Base-by-base conservation (phyloP, 35 echinoderm and acorn worm species). In the Stichopus chloronotus region DNA sequence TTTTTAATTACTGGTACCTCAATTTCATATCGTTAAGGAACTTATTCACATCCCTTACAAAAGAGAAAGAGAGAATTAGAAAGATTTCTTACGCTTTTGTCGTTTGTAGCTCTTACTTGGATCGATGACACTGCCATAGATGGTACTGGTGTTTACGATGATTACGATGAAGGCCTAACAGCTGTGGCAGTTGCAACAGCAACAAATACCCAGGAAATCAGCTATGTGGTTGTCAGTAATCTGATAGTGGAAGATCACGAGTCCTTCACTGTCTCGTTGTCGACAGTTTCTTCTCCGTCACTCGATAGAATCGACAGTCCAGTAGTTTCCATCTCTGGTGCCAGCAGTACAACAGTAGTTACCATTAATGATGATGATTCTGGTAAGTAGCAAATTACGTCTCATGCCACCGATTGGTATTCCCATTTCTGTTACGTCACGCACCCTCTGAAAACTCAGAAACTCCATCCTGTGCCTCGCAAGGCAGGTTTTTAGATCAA, bases 181-280 rank as follows among this genome's bases (percentile, higher is more conserved):
- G n/a, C 12, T 16, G 52, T 83, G 8, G 21, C 25, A 8, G 55
- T 83, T 55, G 10, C 80, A 8, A 55, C 52, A 11, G 8, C 25
- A 43, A 56, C 53, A 7, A 53, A 53, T 55, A 17, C 10, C 10
- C 55, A 53, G 43, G 52, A 17, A n/a, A 53, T 83, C 17, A 17
- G n/a, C 10, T 83, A 53, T 83, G 52, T 13, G 52, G 80, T 83
- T 9, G 7, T 6, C 10, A 53, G 25, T 55, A 83, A 83, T 20
- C 4, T 13, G 7, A 83, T 83, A 12, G 80, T 83, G 55, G 80
- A 83, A 56, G 80, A 83, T 83, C 80, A 83, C 30, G 80, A 83
- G 52, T 53, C 25, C 21, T 56, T 83, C 8, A 83, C 25, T 3
- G 53, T 83, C 7, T 83, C 80, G n/a, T 43, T 83, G 80, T 2